These are phyloP conservation scores for Platyura marginata DNA, from an alignment of 1,140 invertebrate genomes.

Conservation along the genomic window DNA sequence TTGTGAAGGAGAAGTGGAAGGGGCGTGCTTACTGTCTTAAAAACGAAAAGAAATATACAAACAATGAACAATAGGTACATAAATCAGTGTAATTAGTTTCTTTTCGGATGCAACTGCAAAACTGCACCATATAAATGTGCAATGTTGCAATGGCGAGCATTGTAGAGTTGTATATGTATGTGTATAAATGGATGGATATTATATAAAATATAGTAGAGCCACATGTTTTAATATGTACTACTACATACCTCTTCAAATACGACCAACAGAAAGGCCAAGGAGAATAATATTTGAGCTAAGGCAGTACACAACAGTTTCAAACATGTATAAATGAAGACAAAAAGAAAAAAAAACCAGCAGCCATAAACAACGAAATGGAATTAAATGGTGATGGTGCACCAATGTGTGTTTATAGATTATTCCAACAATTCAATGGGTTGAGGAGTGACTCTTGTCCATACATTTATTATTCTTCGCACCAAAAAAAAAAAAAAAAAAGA, in stretches of 20 bases:
- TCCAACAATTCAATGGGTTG: background rate
- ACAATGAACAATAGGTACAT: conserved; percentile 45
- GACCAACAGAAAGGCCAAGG: too few relatives aligned
- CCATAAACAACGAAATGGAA: too few relatives aligned
- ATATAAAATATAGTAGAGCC: background rate
- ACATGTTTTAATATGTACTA: too few relatives aligned
- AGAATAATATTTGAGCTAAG: background rate
- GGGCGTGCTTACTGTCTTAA: background rate
- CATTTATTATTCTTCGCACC: background rate
- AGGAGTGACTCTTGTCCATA: background rate
- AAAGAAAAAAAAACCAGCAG: too few relatives aligned
- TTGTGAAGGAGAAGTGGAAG: background rate
- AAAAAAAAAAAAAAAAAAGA: background rate
- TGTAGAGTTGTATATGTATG: background rate
- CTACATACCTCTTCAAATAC: too few relatives aligned
- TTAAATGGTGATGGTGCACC: background rate
- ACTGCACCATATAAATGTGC: background rate
- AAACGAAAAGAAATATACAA: background rate
- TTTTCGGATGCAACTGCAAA: background rate
- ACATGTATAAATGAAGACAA: too few relatives aligned
- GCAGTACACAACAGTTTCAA: too few relatives aligned
- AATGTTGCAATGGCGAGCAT: background rate
- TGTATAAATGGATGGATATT: background rate
- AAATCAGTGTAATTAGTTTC: conserved; percentile 48
- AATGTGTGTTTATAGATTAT: background rate